These are phyloP conservation scores for Xenentodon cancila DNA, from an alignment of 2,797 vertebrate genomes.

Conservation along the genomic window DNA sequence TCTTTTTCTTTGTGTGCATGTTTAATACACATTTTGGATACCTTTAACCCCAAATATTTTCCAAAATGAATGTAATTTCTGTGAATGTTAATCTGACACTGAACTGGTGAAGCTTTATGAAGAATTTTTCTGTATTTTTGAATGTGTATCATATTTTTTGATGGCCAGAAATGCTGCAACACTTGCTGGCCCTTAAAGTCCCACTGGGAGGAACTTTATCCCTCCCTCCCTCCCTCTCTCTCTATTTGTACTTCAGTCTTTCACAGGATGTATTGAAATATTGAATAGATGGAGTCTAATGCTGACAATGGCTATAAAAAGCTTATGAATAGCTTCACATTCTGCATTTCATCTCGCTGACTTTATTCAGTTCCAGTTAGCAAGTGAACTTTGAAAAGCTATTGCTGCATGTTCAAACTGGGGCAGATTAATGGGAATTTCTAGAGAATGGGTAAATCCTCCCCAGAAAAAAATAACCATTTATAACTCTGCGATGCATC, in stretches of 20 bases:
- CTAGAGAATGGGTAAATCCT: constrained; percentile 28
- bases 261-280: constrained; percentile 74
- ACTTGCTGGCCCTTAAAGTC: constrained; percentile 53
- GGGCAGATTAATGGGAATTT: constrained; percentile 49
- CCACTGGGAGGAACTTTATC: constrained; percentile 51
- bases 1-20: not conserved
- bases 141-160: constrained; percentile 30
- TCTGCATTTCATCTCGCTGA: constrained; percentile 38
- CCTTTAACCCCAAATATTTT: not conserved
- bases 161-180: constrained; percentile 34
- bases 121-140: constrained; percentile 39
- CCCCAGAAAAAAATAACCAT: constrained; percentile 44
- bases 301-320: constrained; percentile 76
- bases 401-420: constrained; percentile 43
- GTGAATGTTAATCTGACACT: no score
- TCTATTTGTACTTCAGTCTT: constrained; percentile 58
- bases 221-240: constrained; percentile 18
- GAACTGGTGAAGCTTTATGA: not conserved
- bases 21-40: not conserved
- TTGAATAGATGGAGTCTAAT: constrained; percentile 76
- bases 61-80: no score
- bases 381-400: constrained; percentile 62
- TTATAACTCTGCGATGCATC: constrained; percentile 33
- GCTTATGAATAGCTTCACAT: constrained; percentile 68
- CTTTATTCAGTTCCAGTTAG: constrained; percentile 67